Conservation (phyloP, 2,888 invertebrate species). For the Leptura quadrifasciata region DNA sequence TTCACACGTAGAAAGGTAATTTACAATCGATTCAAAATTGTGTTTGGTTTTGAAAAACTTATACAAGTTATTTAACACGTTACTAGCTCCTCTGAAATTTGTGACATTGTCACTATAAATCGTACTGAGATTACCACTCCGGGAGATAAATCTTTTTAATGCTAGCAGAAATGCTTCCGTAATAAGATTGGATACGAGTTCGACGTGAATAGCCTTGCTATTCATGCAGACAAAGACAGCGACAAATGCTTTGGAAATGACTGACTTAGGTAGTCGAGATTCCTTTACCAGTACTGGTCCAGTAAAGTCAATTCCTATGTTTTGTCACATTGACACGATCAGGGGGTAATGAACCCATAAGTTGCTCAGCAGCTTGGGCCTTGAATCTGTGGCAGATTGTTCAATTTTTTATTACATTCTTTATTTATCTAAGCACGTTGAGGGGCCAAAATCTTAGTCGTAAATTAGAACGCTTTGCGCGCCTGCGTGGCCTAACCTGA, state of each 20-base stretch:
- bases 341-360: background rate
- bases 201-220: background rate
- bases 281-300: background rate
- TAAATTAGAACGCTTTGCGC: too few species aligned
- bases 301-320: background rate
- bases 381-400: background rate
- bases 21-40: background rate
- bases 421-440: background rate
- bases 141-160: conserved; percentile 34
- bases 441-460: too few species aligned
- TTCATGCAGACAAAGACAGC: background rate
- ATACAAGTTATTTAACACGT: background rate
- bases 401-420: background rate
- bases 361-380: background rate
- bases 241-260: background rate
- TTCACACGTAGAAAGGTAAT: background rate
- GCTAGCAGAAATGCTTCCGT: background rate
- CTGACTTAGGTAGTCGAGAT: background rate
- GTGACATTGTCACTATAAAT: conserved; percentile 15
- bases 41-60: background rate
- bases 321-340: background rate
- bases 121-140: conserved; percentile 37
- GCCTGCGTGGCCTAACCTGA: too few species aligned
- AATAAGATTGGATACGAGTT: background rate
- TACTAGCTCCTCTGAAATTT: background rate